Base-by-base conservation (phyloP, 2,888 invertebrate species). In the Therioaphis trifolii region DNA sequence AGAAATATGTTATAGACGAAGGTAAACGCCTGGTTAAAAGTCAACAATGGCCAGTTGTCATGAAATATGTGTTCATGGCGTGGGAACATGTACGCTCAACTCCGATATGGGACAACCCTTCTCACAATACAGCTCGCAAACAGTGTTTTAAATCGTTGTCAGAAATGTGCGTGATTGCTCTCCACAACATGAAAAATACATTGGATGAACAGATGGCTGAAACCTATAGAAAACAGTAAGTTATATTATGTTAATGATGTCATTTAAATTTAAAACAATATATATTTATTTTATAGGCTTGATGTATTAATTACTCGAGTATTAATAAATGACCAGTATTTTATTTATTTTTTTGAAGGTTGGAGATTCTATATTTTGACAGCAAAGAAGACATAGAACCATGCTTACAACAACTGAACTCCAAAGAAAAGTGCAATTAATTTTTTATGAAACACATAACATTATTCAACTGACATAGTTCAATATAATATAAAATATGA, bases 101-200 rank as follows among this genome's bases (percentile, higher is more conserved):
- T 11, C 94, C 94, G 0, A 89, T 92, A 21, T 94, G 94, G 94
- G 93, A 94, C 86, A 93, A 92, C 87, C 91, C 91, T 75, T 91
- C 92, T 0, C 93, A 93, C 86, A 94, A 94, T 86, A 90, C 91
- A n/a, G 90, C 91, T 15, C 91, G 93, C 24, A 91, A 91, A 85
- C 92, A 93, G 87, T 94, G 94, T 87, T 94, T 93, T 87, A 92
- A 93, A 87, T 90, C 91, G 9, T 89, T 95, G 55, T 91, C 92
- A 0, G 90, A 90, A 72, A 91, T 92, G 86, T 92, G 91, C 87
- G 89, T 91, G 88, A 90, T 89, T 14, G 92, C 92, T 4, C 87
- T 93, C 71, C 92, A 91, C 87, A 91, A 90, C 86, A 91, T 91
- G 0, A 87, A 84, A 21, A 87, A 87, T 85, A 86, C 86, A 4